Percentiles rank a stretch among this genome's conserved stretches.
Evolutionary conservation across 2,797 vertebrate genomes (phyloP).

Genomic region (Balearica regulorum): DNA sequence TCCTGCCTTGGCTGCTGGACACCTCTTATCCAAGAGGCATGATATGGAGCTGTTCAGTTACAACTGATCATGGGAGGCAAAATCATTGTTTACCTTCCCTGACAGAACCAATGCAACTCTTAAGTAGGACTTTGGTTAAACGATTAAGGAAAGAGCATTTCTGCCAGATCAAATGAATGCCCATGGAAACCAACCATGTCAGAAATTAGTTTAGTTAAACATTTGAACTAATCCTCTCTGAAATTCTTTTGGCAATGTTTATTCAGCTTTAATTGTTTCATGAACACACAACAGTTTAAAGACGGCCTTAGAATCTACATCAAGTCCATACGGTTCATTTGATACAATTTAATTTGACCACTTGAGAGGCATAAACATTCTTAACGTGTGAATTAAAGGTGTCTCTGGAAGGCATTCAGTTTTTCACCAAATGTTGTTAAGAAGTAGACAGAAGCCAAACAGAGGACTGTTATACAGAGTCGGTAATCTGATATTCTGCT

Average conservation of each 20-base stretch:
- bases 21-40: not conserved
- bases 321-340: not conserved
- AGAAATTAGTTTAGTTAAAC: slow-evolving; percentile 45
- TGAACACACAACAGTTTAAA: slow-evolving; percentile 31
- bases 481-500: slow-evolving; percentile 40
- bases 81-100: not conserved
- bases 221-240: slow-evolving; percentile 37
- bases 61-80: not conserved
- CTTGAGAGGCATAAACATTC: slow-evolving; percentile 54
- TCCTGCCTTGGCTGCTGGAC: not conserved
- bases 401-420: slow-evolving; percentile 37
- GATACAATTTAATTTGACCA: slow-evolving; percentile 56
- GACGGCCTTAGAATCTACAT: not conserved
- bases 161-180: not conserved
- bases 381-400: slow-evolving; percentile 37
- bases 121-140: not conserved
- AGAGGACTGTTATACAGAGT: not conserved
- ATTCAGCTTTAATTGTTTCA: slow-evolving; percentile 45
- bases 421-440: slow-evolving; percentile 19
- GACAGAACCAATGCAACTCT: not conserved
- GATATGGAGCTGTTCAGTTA: not conserved
- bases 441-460: slow-evolving; percentile 37
- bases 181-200: not conserved
- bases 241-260: slow-evolving; percentile 39
- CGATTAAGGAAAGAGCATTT: not conserved